Evolutionary conservation across 2,113 vertebrate genomes (phyloP).

Genomic region (Chauna torquata): DNA sequence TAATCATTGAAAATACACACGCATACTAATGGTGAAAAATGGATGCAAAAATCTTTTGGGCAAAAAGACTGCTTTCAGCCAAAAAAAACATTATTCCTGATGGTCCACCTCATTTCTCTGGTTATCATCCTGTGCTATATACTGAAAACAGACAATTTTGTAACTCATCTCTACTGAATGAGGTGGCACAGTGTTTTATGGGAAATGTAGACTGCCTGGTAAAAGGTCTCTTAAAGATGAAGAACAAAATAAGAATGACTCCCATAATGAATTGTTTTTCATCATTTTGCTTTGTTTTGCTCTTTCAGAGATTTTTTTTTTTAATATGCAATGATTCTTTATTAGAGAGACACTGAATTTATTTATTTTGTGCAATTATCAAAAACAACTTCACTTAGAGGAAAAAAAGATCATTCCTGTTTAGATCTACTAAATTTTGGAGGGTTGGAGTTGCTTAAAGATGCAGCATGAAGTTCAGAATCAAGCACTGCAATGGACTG

Average conservation of each 20-base stretch:
- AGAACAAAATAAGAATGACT: background rate
- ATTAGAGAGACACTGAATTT: background rate
- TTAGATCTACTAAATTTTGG: background rate
- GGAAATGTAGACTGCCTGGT: background rate
- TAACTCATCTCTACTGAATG: background rate
- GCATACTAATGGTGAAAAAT: accelerated
- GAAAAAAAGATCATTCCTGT: background rate
- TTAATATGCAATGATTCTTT: background rate
- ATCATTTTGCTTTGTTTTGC: background rate
- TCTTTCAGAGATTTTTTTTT: background rate
- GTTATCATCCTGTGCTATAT: background rate
- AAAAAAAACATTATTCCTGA: background rate
- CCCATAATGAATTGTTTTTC: background rate
- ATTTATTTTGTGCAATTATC: background rate
- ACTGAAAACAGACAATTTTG: background rate
- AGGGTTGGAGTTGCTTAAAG: background rate
- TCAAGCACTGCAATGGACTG: background rate
- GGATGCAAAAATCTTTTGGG: background rate
- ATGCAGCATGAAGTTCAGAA: background rate
- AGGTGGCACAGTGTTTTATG: background rate
- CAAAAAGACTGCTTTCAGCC: background rate
- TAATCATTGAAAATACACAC: background rate
- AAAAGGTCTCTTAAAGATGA: background rate
- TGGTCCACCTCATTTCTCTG: background rate
- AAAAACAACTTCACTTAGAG: background rate